Evolutionary conservation across 2,888 invertebrate species (phyloP), one percentile per base, ranked within the genome.

Genomic region (Drosophila incognita): DNA sequence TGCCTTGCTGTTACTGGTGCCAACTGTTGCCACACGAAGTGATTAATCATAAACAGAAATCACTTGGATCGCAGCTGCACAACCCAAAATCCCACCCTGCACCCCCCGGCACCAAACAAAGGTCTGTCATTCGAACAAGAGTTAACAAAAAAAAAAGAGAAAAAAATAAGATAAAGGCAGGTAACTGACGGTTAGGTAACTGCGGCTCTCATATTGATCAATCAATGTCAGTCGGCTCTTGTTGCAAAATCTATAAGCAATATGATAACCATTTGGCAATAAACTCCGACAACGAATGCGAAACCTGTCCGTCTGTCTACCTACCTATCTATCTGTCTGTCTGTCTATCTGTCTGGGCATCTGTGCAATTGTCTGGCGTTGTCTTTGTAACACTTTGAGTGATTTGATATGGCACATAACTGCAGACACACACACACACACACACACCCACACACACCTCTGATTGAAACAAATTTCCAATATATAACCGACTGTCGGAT

Each of bases 241-340:
- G 69, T 58, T 80, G 83, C 82, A 81, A 91, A 92, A 92, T 92
- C 91, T 89, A 92, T 92, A 91, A 92, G 91, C 92, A 92, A 92
- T 92, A 84, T 91, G 92, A 89, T 87, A 85, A 86, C 90, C 89
- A 90, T 89, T 90, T 90, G 85, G 72, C 90, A 83, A 89, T 87
- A 90, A 90, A 90, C 79, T 87, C 85, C 79, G 57, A 56, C 61
- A 70, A 57, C 63, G 51, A 48, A 51, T 48, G 15, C 38, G 40
- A 40, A 53, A 10, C n/a, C 57, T 31, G 42, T 57, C 18, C 21
- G 10, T 27, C 49, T 49, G 33, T 48, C 54, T 7, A 15, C 11
- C 36, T 27, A 15, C 2, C 46, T 15, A 15, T 46, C 15, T 46
- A 7, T 21, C 13, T 62, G 68, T 51, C 63, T 65, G 74, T 18